Evolutionary conservation across 2,797 vertebrate species (phyloP).

Genomic region (Gymnodraco acuticeps): DNA sequence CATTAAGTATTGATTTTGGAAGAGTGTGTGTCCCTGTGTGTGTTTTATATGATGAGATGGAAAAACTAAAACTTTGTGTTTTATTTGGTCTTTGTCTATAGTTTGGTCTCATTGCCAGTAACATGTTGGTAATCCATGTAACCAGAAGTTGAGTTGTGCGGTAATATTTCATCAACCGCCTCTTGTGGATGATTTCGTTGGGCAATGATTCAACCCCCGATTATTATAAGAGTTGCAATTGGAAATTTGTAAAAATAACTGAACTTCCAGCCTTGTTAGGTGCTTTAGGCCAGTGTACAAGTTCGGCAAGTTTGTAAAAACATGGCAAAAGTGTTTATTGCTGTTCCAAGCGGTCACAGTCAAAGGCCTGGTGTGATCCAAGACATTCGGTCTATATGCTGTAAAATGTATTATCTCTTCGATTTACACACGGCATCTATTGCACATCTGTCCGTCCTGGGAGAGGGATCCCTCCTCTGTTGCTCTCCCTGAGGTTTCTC

Average conservation of each 20-base stretch:
- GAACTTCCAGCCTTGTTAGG: not conserved
- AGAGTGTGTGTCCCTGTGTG: slow-evolving; percentile 8
- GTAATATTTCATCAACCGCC: slow-evolving; percentile 4
- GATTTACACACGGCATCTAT: too few relatives aligned
- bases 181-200: slow-evolving; percentile 5
- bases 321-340: slow-evolving; percentile 6
- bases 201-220: not conserved
- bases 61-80: slow-evolving; percentile 14
- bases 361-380: slow-evolving; percentile 1
- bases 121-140: not conserved
- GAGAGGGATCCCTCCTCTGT: too few relatives aligned
- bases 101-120: not conserved
- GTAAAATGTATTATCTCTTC: too few relatives aligned
- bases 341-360: not conserved
- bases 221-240: not conserved
- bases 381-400: too few relatives aligned
- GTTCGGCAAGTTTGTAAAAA: not conserved
- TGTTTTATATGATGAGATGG: not conserved
- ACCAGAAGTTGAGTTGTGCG: slow-evolving; percentile 10
- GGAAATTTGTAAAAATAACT: not conserved
- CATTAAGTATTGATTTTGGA: slow-evolving; percentile 50
- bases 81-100: slow-evolving; percentile 3
- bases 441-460: too few relatives aligned
- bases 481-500: too few relatives aligned
- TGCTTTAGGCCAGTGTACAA: not conserved